Base-by-base conservation (phyloP, 2,888 invertebrate species). In the Melanotus villosus region DNA sequence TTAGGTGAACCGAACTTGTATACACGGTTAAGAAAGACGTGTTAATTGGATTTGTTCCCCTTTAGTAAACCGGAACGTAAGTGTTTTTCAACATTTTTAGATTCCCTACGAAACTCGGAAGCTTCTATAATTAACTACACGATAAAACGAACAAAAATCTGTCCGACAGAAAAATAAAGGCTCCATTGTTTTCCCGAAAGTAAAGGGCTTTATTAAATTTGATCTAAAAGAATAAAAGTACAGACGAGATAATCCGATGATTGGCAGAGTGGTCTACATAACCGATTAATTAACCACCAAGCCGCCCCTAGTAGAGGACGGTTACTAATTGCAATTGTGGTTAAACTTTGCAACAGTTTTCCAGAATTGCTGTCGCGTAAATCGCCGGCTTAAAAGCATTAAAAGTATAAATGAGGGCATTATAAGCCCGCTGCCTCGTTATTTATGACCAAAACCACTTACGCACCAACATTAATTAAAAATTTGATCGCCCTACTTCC, bases 371-470 rank as follows among this genome's bases (percentile, higher is more conserved):
- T 70, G 66, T 68, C 65, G 70, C 71, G 71, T 72, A 74, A 74
- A 74, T 73, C 74, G 70, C 70, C 63, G 66, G 74, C 73, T 73
- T 73, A 75, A 75, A 68, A 70, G 73, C 69, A 73, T 73, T 66
- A 70, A 71, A 75, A 70, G 72, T 73, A 73, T 70, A 66, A 73
- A 74, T 69, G 71, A 63, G 70, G 70, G 70, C 70, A 70, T 66
- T 70, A 70, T 66, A 57, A 66, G 38, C 59, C 56, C 54, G 50
- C 69, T 65, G 68, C 64, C 66, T 68, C 57, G 71, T 74, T 74
- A 74, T 74, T 74, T 74, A 74, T 74, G 60, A 58, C 62, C 41
- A 57, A 65, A 72, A 72, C 71, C 74, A 71, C 72, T 74, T 74
- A 74, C 58, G 68, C 68, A 60, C 65, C 65, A 69, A 71, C 70